Conservation (phyloP, 2,113 vertebrate genomes). For the Myiagra hebetior region DNA sequence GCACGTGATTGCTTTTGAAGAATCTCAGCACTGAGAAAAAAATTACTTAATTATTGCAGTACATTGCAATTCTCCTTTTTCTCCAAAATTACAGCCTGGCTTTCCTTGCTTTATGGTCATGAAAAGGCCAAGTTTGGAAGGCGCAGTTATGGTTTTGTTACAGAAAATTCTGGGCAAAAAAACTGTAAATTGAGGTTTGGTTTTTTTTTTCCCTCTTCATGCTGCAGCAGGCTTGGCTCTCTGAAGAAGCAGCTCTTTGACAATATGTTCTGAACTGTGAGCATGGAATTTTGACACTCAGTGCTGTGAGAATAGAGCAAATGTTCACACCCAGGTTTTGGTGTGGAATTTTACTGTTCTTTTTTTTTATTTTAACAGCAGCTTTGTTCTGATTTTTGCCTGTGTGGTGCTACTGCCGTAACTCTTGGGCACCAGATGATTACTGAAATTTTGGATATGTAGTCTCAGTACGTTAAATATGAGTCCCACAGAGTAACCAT, state of each 20-base stretch:
- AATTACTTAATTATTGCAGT: not conserved
- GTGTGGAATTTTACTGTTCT: not conserved
- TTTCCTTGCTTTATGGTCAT: not conserved
- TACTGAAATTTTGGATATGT: not conserved
- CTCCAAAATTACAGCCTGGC: not conserved
- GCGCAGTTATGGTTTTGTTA: not conserved
- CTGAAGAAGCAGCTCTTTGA: not conserved
- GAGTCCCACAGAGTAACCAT: not conserved
- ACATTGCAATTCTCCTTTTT: not conserved
- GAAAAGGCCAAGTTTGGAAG: not conserved
- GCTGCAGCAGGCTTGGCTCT: not conserved
- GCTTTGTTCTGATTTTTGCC: not conserved
- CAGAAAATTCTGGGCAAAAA: not conserved
- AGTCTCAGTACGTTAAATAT: not conserved
- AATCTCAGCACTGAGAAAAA: not conserved
- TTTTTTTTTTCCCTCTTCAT: not conserved
- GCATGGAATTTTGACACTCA: not conserved
- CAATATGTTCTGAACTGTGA: not conserved
- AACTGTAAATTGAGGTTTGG: not conserved
- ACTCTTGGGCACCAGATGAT: not conserved
- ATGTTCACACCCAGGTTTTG: not conserved
- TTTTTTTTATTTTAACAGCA: not conserved
- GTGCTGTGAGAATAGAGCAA: not conserved
- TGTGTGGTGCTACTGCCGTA: not conserved
- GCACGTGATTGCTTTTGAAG: not conserved